These are phyloP conservation scores for Cyprinodon variegatus DNA, from an alignment of 2,113 vertebrate species.

Conservation along the genomic window DNA sequence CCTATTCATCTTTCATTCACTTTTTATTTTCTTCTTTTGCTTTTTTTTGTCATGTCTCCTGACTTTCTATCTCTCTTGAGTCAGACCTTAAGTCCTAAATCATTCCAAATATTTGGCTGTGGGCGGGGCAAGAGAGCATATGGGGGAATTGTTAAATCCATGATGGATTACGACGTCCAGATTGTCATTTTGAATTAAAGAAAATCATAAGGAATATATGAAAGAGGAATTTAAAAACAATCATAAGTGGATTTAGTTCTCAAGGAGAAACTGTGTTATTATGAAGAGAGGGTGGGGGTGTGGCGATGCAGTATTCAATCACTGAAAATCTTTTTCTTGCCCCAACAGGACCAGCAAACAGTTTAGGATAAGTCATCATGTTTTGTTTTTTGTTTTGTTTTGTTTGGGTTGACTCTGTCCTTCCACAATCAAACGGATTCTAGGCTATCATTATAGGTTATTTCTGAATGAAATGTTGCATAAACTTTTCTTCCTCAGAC, in stretches of 20 bases:
- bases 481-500: background rate
- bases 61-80: conserved; percentile 44
- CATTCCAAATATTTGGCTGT: conserved; percentile 49
- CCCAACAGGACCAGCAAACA: conserved; percentile 44
- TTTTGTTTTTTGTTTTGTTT: conserved; percentile 34
- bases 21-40: background rate
- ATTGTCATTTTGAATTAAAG: conserved; percentile 79
- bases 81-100: conserved; percentile 57
- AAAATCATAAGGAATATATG: conserved; percentile 76
- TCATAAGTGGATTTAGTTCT: conserved; percentile 80
- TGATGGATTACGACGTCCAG: conserved; percentile 79
- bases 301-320: conserved; percentile 56
- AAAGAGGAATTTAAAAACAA: conserved; percentile 73
- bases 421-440: conserved; percentile 44
- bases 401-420: conserved; percentile 50
- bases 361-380: conserved; percentile 46
- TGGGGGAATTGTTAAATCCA: conserved; percentile 68
- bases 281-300: conserved; percentile 43
- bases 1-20: background rate
- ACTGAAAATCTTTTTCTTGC: conserved; percentile 58
- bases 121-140: conserved; percentile 38
- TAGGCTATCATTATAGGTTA: background rate
- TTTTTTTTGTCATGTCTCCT: conserved; percentile 9
- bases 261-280: conserved; percentile 74
- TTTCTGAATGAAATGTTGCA: too few relatives aligned